These are phyloP conservation scores for Lasiurus cinereus DNA, from an alignment of 2,113 vertebrate genomes.

Conservation along the genomic window DNA sequence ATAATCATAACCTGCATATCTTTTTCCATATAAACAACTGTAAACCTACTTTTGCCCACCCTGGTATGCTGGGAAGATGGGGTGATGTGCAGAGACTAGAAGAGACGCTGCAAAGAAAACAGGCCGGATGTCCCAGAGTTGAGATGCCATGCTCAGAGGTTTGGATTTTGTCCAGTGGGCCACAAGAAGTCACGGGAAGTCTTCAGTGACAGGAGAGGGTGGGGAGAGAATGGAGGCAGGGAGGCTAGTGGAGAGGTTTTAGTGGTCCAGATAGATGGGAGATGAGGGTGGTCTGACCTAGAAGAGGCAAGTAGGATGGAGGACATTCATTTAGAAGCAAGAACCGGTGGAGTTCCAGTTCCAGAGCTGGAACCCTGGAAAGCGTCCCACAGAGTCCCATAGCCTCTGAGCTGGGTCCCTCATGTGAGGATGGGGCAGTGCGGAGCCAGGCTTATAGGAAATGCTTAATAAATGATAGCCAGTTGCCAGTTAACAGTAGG, in stretches of 20 bases:
- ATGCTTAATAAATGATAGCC: background rate
- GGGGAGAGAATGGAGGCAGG: background rate
- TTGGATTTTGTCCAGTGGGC: slow-evolving; percentile 37
- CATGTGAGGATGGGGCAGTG: background rate
- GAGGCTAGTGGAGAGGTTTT: background rate
- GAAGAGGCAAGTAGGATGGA: background rate
- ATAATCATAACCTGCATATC: background rate
- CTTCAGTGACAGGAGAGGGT: background rate
- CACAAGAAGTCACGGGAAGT: background rate
- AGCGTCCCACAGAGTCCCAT: background rate
- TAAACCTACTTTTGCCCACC: background rate
- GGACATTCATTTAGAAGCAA: background rate
- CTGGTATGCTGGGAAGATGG: background rate
- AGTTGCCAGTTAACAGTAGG: background rate
- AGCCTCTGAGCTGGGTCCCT: background rate
- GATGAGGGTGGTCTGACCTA: background rate
- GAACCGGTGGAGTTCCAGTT: background rate
- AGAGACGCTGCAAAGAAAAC: background rate
- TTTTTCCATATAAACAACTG: background rate
- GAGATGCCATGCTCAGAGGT: background rate
- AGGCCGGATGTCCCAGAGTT: background rate
- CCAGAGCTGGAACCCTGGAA: slow-evolving; percentile 1
- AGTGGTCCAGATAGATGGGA: background rate
- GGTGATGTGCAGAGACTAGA: background rate
- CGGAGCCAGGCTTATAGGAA: background rate